Percentiles rank a stretch among this genome's conserved stretches.
Evolutionary conservation across 2,797 vertebrate genomes (phyloP).

Genomic region (Petrocephalus sullivani): DNA sequence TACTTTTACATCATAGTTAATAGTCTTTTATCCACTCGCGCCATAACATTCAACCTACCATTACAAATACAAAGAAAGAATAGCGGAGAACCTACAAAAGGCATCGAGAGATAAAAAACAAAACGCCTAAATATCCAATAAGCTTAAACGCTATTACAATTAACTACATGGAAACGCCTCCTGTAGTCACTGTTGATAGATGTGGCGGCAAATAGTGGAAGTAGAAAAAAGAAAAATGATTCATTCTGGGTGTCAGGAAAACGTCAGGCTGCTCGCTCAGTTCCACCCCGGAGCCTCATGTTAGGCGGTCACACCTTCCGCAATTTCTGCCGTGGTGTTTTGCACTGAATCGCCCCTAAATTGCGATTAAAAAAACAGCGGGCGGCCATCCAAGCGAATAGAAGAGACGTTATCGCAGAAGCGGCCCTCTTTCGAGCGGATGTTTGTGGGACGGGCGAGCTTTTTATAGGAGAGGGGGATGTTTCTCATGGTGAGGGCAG

Average conservation of each 20-base stretch:
- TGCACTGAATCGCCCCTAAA: background rate
- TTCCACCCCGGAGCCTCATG: background rate
- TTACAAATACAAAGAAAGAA: background rate
- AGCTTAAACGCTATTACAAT: background rate
- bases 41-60: background rate
- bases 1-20: background rate
- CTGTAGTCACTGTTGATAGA: background rate
- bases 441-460: background rate
- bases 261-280: background rate
- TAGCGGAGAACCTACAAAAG: background rate
- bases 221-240: background rate
- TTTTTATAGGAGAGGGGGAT: conserved; percentile 17
- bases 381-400: background rate
- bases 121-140: background rate
- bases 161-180: background rate
- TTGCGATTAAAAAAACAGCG: background rate
- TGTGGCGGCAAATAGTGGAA: background rate
- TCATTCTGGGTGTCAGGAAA: background rate
- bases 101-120: background rate
- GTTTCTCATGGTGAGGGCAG: conserved; percentile 15
- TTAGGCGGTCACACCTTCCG: background rate
- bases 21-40: background rate
- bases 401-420: background rate
- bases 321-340: background rate
- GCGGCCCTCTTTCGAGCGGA: background rate